Conservation (phyloP, 2,888 invertebrate species). For the Yponomeuta evonymella region DNA sequence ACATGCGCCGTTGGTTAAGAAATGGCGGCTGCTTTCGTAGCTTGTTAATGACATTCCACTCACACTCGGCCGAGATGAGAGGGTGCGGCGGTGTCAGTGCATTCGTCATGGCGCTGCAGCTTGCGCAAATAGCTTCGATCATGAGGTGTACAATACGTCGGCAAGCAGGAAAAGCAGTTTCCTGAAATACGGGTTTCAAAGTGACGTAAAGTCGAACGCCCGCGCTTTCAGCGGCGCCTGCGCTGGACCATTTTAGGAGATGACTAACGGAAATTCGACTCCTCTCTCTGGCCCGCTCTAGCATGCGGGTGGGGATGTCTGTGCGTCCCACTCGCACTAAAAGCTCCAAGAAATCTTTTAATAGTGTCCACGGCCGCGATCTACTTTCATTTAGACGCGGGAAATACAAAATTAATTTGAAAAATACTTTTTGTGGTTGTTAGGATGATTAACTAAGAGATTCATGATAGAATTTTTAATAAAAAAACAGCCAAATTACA, state of each 20-base stretch:
- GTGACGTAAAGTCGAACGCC: slow-evolving; percentile 73
- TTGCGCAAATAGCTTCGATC: slow-evolving; percentile 40
- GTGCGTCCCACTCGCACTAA: slow-evolving; percentile 66
- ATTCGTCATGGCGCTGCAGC: slow-evolving; percentile 49
- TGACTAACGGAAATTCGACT: slow-evolving; percentile 81
- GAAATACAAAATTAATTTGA: slow-evolving; percentile 56
- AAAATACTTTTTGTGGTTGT: slow-evolving; percentile 37
- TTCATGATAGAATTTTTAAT: background rate
- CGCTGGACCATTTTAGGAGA: slow-evolving; percentile 83
- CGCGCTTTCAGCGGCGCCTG: slow-evolving; percentile 77
- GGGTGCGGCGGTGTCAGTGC: slow-evolving; percentile 67
- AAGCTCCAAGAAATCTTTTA: slow-evolving; percentile 77
- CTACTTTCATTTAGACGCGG: slow-evolving; percentile 74
- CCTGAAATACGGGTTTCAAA: slow-evolving; percentile 72
- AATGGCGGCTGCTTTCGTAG: slow-evolving; percentile 50
- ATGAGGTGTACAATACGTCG: slow-evolving; percentile 52
- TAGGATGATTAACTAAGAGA: background rate
- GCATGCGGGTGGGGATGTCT: slow-evolving; percentile 60
- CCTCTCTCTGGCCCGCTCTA: slow-evolving; percentile 70
- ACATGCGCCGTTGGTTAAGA: slow-evolving; percentile 33
- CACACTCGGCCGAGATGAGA: slow-evolving; percentile 39
- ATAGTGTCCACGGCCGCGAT: slow-evolving; percentile 77
- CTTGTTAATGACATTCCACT: slow-evolving; percentile 65
- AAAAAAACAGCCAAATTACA: background rate
- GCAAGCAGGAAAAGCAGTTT: slow-evolving; percentile 51